Conservation (phyloP, 2,888 invertebrate species). For the Bruchidius siliquastri region DNA sequence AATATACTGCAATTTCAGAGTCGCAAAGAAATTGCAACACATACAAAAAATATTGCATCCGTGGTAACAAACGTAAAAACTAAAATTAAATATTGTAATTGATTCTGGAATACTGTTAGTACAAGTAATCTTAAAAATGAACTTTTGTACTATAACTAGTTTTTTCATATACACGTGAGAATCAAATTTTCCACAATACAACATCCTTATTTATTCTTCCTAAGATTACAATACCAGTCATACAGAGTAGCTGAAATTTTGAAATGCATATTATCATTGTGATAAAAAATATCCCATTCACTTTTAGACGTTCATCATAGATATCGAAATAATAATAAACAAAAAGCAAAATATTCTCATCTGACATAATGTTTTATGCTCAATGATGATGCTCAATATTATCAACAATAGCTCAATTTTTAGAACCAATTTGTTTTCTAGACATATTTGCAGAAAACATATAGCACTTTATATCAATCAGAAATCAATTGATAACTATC, state of each 20-base stretch:
- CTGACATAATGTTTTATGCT: no score
- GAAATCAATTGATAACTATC: no score
- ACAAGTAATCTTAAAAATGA: constrained; percentile 6
- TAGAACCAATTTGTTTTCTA: no score
- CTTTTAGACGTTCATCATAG: no score
- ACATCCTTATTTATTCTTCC: constrained; percentile 1
- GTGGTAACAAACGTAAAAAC: constrained; percentile 25
- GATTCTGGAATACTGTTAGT: constrained; percentile 10
- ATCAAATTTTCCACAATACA: neutral
- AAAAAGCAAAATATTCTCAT: no score
- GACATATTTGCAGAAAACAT: no score
- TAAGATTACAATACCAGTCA: constrained; percentile 4
- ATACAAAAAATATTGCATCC: constrained; percentile 26
- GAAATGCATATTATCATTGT: no score
- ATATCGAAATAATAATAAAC: no score
- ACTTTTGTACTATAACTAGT: constrained; percentile 2
- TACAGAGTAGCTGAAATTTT: neutral
- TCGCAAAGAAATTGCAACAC: constrained; percentile 19
- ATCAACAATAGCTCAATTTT: no score
- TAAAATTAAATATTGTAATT: constrained; percentile 1
- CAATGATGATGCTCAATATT: no score
- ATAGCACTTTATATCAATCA: no score
- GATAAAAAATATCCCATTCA: no score
- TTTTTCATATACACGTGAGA: constrained; percentile 2
- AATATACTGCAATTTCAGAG: constrained; percentile 20